Evolutionary conservation across 2,797 vertebrate genomes (phyloP), one percentile per base, ranked within the genome.

Genomic region (Sphenopsis melanotis): DNA sequence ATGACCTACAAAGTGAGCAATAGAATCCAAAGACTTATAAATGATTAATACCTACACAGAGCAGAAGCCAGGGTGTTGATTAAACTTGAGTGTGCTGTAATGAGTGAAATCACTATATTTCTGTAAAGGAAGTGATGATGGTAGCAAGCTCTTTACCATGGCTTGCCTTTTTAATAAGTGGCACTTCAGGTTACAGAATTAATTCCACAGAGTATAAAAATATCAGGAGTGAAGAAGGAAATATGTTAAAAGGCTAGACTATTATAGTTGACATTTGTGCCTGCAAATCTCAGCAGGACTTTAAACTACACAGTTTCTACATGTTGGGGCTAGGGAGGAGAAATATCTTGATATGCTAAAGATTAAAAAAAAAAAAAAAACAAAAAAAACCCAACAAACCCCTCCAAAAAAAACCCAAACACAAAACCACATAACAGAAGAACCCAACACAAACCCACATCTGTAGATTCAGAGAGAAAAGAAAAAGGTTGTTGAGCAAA

Each of bases 111-210:
- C 57, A 63, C 83, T 97, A 6, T 77, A 63, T 87, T 94, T 95
- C 83, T 90, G 56, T 81, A 72, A 83, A 91, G 80, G 87, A 94
- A 83, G 61, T 59, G 75, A 86, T 81, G 87, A 90, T 83, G 69
- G 64, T 92, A 87, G 89, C 69, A 90, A 63, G 65, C 63, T 95
- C 78, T 92, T 95, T 83, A 96, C 83, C 41, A 10, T 89, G 68
- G 83, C 85, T 90, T 96, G 70, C 88, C 74, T 84, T 96, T 96
- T 93, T 91, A 95, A 76, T 94, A 96, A 90, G 91, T 93, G 84
- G 69, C 78, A 95, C 92, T 96, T 97, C 91, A 94, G 74, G 95
- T 94, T 96, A 90, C 21, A 32, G 57, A 92, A 95, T 95, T 96
- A 96, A 96, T 97, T 96, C 61, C 60, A 83, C 44, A 41, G 80